Percentiles rank a stretch among this genome's conserved stretches.
Conservation (phyloP, 2,113 vertebrate genomes). For the Anarhynchus alexandrinus region DNA sequence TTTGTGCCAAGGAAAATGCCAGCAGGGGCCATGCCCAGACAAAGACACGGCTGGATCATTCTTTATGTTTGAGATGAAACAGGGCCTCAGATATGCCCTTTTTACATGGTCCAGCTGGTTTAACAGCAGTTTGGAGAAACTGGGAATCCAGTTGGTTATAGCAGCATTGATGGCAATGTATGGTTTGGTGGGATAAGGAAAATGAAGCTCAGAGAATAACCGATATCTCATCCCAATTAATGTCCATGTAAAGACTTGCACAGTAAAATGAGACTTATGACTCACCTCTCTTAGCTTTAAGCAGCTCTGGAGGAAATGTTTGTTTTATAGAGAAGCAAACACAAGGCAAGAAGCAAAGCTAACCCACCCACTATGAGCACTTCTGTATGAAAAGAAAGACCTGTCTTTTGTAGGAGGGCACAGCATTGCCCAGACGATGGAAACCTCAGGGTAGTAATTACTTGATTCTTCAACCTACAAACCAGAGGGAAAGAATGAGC, state of each 20-base stretch:
- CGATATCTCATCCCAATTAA: neutral
- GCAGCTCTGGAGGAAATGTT: neutral
- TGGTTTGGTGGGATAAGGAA: neutral
- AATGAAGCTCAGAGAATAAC: neutral
- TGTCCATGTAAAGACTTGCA: neutral
- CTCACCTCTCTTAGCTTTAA: neutral
- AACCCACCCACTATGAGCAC: fast-evolving
- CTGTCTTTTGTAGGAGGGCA: neutral
- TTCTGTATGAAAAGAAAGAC: neutral
- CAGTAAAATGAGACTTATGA: neutral
- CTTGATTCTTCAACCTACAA: neutral
- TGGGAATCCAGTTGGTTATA: neutral
- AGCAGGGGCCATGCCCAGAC: neutral
- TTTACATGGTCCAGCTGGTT: neutral
- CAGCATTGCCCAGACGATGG: neutral
- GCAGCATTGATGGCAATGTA: neutral
- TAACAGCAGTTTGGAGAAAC: neutral
- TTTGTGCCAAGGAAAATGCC: neutral
- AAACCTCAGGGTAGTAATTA: neutral
- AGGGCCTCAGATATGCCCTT: neutral
- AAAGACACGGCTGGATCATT: neutral
- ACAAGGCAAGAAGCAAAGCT: neutral
- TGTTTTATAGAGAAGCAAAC: neutral
- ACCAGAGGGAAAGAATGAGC: neutral
- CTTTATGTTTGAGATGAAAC: neutral